Percentiles rank a stretch among this genome's conserved stretches.
Evolutionary conservation across 2,888 invertebrate genomes (phyloP).

Genomic region (Tetragnatha montana): DNA sequence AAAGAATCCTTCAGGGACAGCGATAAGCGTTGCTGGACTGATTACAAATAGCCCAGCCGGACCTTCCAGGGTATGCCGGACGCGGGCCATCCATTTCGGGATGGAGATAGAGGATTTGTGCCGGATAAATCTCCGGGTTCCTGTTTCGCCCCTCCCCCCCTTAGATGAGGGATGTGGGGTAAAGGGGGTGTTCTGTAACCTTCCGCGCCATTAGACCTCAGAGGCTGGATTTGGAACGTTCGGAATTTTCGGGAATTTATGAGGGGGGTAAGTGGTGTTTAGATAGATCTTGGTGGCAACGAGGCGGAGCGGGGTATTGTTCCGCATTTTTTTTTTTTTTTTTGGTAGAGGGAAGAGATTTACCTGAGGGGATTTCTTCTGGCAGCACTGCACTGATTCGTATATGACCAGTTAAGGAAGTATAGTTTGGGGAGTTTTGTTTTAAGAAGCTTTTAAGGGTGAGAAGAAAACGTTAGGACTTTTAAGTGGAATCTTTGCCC

Average conservation of each 20-base stretch:
- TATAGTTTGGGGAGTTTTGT: too few relatives aligned
- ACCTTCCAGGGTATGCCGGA: not conserved
- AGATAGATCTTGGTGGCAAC: not conserved
- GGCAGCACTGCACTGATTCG: too few relatives aligned
- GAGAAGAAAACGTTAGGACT: too few relatives aligned
- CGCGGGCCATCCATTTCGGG: not conserved
- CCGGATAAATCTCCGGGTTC: not conserved
- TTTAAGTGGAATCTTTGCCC: too few relatives aligned
- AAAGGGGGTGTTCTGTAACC: not conserved
- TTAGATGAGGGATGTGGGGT: not conserved
- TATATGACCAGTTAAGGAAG: too few relatives aligned
- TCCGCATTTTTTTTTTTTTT: too few relatives aligned
- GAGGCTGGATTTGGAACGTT: not conserved
- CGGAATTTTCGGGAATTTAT: not conserved
- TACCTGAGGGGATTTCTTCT: too few relatives aligned
- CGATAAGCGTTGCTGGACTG: not conserved
- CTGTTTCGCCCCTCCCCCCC: not conserved
- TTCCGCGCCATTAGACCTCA: not conserved
- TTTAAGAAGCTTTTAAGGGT: too few relatives aligned
- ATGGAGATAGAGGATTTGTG: not conserved
- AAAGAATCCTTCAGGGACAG: not conserved
- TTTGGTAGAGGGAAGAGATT: too few relatives aligned
- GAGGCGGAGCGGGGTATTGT: not conserved
- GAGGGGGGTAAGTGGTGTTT: not conserved
- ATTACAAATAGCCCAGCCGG: not conserved